A percentile compares a stretch with the other conserved stretches of the same genome.
These are phyloP conservation scores for Linnaemya vulpina DNA, from an alignment of 2,888 invertebrate genomes.

Conservation along the genomic window DNA sequence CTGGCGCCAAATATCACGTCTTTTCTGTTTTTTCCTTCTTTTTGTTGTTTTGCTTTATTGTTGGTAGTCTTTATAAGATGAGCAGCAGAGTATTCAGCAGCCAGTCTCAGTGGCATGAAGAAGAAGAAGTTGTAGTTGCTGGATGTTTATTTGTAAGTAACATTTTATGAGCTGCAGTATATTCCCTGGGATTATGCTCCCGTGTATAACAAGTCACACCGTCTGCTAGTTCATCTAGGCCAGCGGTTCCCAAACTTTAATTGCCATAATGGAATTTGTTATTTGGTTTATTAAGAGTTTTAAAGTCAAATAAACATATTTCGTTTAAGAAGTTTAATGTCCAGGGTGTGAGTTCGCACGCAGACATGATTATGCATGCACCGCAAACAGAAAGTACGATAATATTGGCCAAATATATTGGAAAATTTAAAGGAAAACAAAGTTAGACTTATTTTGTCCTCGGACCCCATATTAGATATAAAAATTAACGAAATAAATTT, in stretches of 20 bases:
- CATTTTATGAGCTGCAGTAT: slow-evolving; percentile 56
- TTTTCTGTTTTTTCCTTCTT: slow-evolving; percentile 45
- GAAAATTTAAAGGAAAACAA: no score
- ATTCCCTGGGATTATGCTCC: slow-evolving; percentile 66
- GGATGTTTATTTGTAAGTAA: slow-evolving; percentile 60
- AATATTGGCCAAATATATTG: no score
- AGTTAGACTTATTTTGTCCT: no score
- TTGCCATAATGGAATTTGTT: no score
- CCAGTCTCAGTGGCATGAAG: not conserved
- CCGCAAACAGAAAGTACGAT: no score
- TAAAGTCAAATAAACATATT: no score
- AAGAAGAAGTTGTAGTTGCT: slow-evolving; percentile 30
- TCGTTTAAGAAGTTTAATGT: no score
- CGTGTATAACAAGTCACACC: slow-evolving; percentile 62
- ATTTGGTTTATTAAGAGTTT: no score
- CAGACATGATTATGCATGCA: no score
- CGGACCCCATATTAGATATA: no score
- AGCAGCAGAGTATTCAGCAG: slow-evolving; percentile 15
- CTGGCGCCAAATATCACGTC: slow-evolving; percentile 70
- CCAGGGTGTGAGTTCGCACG: no score
- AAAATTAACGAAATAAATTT: no score
- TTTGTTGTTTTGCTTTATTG: slow-evolving; percentile 29
- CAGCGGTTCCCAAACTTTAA: not conserved
- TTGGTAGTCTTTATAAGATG: slow-evolving; percentile 1
- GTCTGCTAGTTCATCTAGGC: slow-evolving; percentile 7